Evolutionary conservation across 2,113 vertebrate species (phyloP), one percentile per base, ranked within the genome.

Genomic region (Psilopogon haemacephalus): DNA sequence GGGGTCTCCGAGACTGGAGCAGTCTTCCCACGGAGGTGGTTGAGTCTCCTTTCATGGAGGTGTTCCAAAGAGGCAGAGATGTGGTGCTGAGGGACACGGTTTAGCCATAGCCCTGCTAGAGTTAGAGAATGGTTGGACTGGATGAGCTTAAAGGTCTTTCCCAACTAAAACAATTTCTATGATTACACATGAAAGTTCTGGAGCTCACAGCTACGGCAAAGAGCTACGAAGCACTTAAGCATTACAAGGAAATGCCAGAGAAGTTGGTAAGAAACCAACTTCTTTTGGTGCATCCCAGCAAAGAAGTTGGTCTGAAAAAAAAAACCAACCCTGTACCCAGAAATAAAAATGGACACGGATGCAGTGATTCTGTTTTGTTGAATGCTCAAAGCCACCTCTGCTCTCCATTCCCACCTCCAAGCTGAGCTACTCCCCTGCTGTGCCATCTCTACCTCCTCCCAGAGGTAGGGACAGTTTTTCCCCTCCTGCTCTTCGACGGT

Each of bases 311-410:
- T 30, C 56, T 50, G 50, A 28, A 27, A 40, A 78, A 70, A 72
- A 67, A n/a, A n/a, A n/a, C n/a, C n/a, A n/a, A n/a, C 12, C 2
- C 0, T 6, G 2, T n/a, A 37, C 37, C 15, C 67, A 84, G 33
- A 88, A 35, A 48, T 21, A 55, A 2, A 12, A 60, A 68, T 32
- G 24, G 48, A 50, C 48, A 63, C 11, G 35, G 60, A 46, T 48
- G 12, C 50, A 64, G 42, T 8, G 50, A 46, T 48, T 50, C 6
- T 26, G 32, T 20, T 77, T 40, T 17, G 23, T 37, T 50, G 56
- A 87, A 33, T 20, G n/a, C 50, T 78, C 40, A 32, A 62, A 76
- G 44, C 6, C 24, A 24, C 35, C 46, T 52, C 21, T 0, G 1
- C 42, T 5, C 33, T 44, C 11, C 0, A 1, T 86, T 75, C 48